These are phyloP conservation scores for Ruditapes philippinarum DNA, from an alignment of 1,140 invertebrate species.

Conservation along the genomic window DNA sequence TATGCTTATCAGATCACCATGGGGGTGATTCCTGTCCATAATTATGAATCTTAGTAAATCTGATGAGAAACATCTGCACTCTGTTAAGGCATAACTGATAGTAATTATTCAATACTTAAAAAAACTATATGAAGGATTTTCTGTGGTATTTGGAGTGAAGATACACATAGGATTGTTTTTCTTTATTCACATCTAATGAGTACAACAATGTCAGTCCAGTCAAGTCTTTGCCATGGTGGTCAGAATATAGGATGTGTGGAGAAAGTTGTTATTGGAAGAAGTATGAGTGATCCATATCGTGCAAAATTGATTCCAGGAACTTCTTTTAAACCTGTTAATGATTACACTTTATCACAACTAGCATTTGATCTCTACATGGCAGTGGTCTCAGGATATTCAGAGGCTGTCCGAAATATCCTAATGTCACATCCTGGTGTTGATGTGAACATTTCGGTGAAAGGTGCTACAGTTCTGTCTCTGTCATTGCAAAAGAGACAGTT, in stretches of 20 bases:
- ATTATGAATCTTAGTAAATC: neutral
- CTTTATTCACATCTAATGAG: neutral
- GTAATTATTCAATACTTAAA: too few species aligned
- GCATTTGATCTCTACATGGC: constrained; percentile 82
- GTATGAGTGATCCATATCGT: constrained; percentile 35
- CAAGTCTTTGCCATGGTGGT: constrained; percentile 21
- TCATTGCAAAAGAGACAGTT: constrained; percentile 82
- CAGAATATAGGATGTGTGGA: constrained; percentile 50
- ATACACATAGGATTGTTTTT: too few species aligned
- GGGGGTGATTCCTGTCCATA: neutral
- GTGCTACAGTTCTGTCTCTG: constrained; percentile 82
- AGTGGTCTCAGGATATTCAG: constrained; percentile 71
- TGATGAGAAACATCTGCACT: constrained; percentile 7
- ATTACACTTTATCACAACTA: constrained; percentile 81
- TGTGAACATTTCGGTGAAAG: constrained; percentile 83
- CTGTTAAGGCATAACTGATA: neutral
- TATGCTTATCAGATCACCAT: constrained; percentile 13
- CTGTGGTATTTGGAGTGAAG: too few species aligned
- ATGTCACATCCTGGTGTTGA: constrained; percentile 83
- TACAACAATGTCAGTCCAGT: constrained; percentile 37
- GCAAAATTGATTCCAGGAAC: constrained; percentile 66
- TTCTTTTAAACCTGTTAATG: constrained; percentile 81
- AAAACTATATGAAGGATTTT: too few species aligned
- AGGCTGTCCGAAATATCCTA: constrained; percentile 78
- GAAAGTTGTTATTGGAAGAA: constrained; percentile 45